A percentile compares a stretch with the other conserved stretches of the same genome.
Evolutionary conservation across 2,797 vertebrate species (phyloP).

Genomic region (Anguilla pacifica): DNA sequence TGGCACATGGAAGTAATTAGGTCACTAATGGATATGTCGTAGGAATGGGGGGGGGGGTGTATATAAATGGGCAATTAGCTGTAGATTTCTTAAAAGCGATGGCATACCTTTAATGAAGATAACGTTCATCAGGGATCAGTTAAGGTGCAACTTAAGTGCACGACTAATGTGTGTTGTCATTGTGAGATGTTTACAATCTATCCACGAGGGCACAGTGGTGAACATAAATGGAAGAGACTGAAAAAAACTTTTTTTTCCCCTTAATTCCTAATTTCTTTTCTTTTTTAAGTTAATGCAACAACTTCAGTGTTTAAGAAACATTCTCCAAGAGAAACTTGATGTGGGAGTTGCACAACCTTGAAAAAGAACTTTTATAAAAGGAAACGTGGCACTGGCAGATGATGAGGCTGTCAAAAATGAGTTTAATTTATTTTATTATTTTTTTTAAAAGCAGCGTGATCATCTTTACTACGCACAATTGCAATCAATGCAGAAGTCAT

Average conservation of each 20-base stretch:
- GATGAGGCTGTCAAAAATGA: neutral
- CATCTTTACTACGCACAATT: neutral
- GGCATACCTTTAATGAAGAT: conserved; percentile 20
- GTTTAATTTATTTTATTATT: neutral
- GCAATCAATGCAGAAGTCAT: neutral
- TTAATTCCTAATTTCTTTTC: neutral
- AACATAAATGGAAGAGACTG: neutral
- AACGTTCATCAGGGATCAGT: conserved; percentile 16
- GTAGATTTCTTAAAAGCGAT: conserved; percentile 33
- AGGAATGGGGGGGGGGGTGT: conserved; percentile 33
- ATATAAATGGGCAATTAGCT: conserved; percentile 34
- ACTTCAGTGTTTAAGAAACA: neutral
- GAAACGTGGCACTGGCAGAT: neutral
- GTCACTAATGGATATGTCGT: conserved; percentile 47
- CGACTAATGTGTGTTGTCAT: neutral
- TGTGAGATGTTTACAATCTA: neutral
- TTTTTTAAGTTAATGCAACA: neutral
- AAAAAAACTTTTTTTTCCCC: neutral
- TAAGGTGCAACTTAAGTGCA: neutral
- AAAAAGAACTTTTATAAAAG: neutral
- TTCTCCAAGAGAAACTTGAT: neutral
- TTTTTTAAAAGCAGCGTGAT: neutral
- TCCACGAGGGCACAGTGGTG: neutral
- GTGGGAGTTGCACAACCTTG: neutral
- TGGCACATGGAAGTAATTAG: conserved; percentile 53